These are phyloP conservation scores for Apaloderma vittatum DNA, from an alignment of 2,113 vertebrate genomes.

Conservation along the genomic window DNA sequence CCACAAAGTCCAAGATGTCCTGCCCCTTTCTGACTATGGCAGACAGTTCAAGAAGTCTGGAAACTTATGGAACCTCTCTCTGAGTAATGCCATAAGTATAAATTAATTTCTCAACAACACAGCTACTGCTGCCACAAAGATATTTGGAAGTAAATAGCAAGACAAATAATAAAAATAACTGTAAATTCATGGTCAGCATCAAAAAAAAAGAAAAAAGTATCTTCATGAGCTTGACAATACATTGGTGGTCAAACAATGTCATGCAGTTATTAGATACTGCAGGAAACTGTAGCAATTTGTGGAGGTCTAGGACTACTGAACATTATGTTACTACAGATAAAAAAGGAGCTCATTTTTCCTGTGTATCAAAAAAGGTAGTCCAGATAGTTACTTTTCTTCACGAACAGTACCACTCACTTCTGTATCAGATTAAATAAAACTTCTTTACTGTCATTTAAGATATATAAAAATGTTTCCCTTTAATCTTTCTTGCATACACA, in stretches of 20 bases:
- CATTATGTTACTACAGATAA: background rate
- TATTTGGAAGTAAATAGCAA: background rate
- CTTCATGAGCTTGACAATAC: background rate
- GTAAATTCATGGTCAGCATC: background rate
- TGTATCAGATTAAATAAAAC: background rate
- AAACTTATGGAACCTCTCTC: background rate
- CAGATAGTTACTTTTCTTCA: background rate
- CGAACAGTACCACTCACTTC: background rate
- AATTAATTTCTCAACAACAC: background rate
- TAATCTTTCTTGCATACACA: background rate
- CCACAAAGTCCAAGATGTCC: background rate
- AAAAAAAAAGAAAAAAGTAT: background rate
- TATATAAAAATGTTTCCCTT: background rate
- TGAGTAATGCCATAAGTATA: background rate
- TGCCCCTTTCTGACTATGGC: background rate
- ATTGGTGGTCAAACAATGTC: accelerated
- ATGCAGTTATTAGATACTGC: background rate
- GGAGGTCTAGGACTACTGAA: background rate
- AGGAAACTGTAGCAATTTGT: background rate
- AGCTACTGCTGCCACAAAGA: background rate
- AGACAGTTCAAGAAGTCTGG: background rate
- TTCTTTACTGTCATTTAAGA: background rate
- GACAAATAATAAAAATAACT: background rate
- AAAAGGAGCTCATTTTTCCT: background rate
- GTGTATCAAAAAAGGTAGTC: background rate